These are phyloP conservation scores for Hypolimnas misippus DNA, from an alignment of 2,888 invertebrate species.

Conservation along the genomic window DNA sequence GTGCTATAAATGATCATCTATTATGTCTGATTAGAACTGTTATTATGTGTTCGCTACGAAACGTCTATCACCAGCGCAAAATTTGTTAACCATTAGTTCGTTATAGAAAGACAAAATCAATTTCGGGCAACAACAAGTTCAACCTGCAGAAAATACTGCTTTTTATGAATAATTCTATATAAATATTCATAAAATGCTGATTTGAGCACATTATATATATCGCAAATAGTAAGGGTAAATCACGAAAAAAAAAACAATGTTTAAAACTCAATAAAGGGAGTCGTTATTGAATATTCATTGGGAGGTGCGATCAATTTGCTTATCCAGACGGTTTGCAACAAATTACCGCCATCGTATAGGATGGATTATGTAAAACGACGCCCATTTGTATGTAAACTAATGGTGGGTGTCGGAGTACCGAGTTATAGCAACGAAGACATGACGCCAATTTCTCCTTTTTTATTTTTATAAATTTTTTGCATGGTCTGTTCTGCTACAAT, in stretches of 20 bases:
- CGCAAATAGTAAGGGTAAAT: background rate
- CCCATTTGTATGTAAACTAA: constrained; percentile 83
- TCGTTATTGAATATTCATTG: constrained; percentile 66
- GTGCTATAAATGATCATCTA: too few species aligned
- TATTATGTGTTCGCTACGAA: too few species aligned
- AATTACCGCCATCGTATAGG: constrained; percentile 77
- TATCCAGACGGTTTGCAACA: constrained; percentile 79
- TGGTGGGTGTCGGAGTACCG: constrained; percentile 71
- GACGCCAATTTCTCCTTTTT: constrained; percentile 42
- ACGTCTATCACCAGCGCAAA: too few species aligned
- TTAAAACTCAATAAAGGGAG: constrained; percentile 36
- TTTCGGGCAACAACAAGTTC: too few species aligned
- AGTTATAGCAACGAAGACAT: constrained; percentile 53
- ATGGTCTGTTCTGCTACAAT: background rate
- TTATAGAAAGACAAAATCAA: too few species aligned
- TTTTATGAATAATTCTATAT: background rate
- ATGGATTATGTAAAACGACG: constrained; percentile 82
- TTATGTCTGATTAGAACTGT: too few species aligned
- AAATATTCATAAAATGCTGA: background rate
- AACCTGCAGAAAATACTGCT: too few species aligned
- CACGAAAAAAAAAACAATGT: constrained; percentile 13
- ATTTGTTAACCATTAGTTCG: too few species aligned
- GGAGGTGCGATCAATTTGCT: constrained; percentile 76
- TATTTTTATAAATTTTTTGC: constrained; percentile 22
- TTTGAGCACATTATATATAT: background rate